Evolutionary conservation across 2,797 vertebrate genomes (phyloP), one percentile per base, ranked within the genome.

Genomic region (Neosalanx taihuensis): DNA sequence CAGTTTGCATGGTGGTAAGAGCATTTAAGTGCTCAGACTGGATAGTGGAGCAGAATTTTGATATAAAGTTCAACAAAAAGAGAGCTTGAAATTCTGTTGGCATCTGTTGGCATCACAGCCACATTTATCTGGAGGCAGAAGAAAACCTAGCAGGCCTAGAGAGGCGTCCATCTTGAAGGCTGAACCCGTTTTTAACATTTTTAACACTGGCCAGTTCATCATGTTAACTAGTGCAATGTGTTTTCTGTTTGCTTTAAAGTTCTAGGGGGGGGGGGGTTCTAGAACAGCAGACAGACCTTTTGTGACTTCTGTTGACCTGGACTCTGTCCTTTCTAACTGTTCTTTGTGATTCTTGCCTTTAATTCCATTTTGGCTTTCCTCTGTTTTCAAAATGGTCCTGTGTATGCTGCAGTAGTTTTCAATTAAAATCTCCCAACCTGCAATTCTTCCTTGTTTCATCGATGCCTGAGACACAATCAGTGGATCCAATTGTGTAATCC

Each of bases 111-210:
- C 23, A 26, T 26, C 85, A 88, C 76, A 76, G 73, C 68, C 31
- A 1, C 75, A 33, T 76, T 72, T 76, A 72, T 77, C 78, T 75
- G 68, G 65, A 80, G 75, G 77, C 68, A 2, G 41, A 46, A 29
- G 76, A 81, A 86, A 81, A 88, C 82, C 87, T 82, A 90, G 83
- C 69, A 73, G 72, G 72, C 72, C 62, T 79, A 67, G 81, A 77
- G 61, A 81, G 84, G 80, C 75, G 70, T 78, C 79, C 72, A 72
- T 85, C 83, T 85, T 79, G 71, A 76, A 69, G 70, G 63, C 70
- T 77, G 71, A 72, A 77, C 77, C 66, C 60, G 72, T 65, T 76
- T 46, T 84, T 84, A 73, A 89, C 23, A 1, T 26, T 26, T 26
- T 26, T 26, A 26, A 85, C 84, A 83, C 76, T 59, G 70, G 59